These are phyloP conservation scores for Gasterosteus aculeatus DNA, from an alignment of 2,113 vertebrate genomes.

Conservation along the genomic window DNA sequence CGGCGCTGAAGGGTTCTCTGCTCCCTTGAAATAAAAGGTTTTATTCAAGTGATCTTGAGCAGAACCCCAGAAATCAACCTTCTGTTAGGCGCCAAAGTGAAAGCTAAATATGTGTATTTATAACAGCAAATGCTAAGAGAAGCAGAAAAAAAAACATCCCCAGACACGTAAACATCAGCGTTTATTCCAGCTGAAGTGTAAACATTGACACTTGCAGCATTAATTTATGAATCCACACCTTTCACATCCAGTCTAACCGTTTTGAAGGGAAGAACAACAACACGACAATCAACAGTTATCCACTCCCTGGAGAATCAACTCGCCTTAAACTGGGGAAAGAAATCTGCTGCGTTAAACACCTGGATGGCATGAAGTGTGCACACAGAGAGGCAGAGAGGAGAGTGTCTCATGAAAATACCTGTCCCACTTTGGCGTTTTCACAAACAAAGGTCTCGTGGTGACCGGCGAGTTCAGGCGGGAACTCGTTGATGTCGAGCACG, in stretches of 20 bases:
- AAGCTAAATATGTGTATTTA: not conserved
- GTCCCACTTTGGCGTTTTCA: constrained; percentile 92
- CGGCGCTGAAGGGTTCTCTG: constrained; percentile 5
- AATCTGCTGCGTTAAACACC: not conserved
- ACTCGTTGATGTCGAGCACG: constrained; percentile 96
- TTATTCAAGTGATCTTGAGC: constrained; percentile 36
- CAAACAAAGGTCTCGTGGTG: constrained; percentile 95
- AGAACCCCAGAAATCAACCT: not conserved
- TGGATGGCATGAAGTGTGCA: not conserved
- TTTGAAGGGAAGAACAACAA: not conserved
- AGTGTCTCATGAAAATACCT: constrained; percentile 80
- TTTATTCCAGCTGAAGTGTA: constrained; percentile 12
- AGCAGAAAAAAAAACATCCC: not conserved
- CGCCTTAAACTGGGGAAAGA: not conserved
- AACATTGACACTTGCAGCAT: not conserved
- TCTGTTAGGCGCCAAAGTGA: not conserved
- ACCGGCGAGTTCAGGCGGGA: constrained; percentile 92
- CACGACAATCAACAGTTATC: constrained; percentile 21
- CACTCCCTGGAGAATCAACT: not conserved
- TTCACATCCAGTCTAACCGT: constrained; percentile 26
- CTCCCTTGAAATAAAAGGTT: constrained; percentile 25
- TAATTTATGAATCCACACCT: constrained; percentile 1
- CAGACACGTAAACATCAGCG: not conserved
- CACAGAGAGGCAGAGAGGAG: not conserved
- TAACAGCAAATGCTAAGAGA: not conserved